These are phyloP conservation scores for Hyppa rectilinea DNA, from an alignment of 2,888 invertebrate genomes.

Conservation along the genomic window DNA sequence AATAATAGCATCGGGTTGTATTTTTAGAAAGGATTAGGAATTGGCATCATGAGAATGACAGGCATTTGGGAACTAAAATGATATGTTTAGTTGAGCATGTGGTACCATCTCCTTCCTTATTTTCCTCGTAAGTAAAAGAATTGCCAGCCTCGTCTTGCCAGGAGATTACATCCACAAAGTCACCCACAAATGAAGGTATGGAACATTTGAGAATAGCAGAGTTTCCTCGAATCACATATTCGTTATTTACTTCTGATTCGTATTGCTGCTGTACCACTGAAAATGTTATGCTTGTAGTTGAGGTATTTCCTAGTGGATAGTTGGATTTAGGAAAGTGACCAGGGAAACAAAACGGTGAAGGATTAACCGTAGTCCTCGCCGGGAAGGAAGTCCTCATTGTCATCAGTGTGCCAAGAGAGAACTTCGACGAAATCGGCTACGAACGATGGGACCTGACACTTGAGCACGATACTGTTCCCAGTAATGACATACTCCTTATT, in stretches of 20 bases:
- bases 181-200: constrained; percentile 97
- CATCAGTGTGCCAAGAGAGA: constrained; percentile 95
- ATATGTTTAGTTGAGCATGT: constrained; percentile 44
- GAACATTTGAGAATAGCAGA: constrained; percentile 97
- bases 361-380: constrained; percentile 91
- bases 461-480: constrained; percentile 95
- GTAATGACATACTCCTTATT: constrained; percentile 96
- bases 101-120: constrained; percentile 83
- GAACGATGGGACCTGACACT: constrained; percentile 96
- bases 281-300: constrained; percentile 49
- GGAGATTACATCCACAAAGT: constrained; percentile 96
- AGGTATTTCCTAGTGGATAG: constrained; percentile 27
- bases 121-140: constrained; percentile 79
- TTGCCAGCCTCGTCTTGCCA: constrained; percentile 96
- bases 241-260: constrained; percentile 97
- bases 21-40: constrained; percentile 49
- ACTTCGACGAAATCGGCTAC: constrained; percentile 96
- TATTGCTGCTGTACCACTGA: constrained; percentile 97
- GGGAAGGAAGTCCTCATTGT: constrained; percentile 93
- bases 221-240: constrained; percentile 97
- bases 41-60: constrained; percentile 42
- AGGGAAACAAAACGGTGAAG: constrained; percentile 53
- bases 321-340: constrained; percentile 57
- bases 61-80: constrained; percentile 44
- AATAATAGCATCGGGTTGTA: constrained; percentile 67